These are phyloP conservation scores for Laodelphax striatellus DNA, from an alignment of 1,140 invertebrate species.

Conservation along the genomic window DNA sequence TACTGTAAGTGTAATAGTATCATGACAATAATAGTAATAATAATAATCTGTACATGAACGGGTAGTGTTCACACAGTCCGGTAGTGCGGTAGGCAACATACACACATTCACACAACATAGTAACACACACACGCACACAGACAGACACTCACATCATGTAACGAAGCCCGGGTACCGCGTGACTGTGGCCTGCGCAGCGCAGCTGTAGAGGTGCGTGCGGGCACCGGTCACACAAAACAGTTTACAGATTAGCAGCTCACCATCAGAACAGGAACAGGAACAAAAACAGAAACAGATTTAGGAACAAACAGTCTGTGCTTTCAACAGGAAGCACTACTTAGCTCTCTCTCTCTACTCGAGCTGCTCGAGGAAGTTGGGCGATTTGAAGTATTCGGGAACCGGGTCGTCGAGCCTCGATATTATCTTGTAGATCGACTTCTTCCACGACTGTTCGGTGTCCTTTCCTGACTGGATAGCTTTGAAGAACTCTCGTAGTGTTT, in stretches of 20 bases:
- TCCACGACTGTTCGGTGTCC: slow-evolving; percentile 98
- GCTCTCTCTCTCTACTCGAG: slow-evolving; percentile 60
- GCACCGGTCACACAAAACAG: slow-evolving; percentile 19
- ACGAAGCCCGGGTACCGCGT: too few species aligned
- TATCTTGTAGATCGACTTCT: slow-evolving; percentile 99
- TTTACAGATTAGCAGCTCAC: slow-evolving; percentile 20
- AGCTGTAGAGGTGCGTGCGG: too few species aligned
- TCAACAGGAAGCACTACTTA: too few species aligned
- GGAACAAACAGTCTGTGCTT: too few species aligned
- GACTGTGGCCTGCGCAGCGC: too few species aligned
- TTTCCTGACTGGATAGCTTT: slow-evolving; percentile 90
- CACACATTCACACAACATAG: too few species aligned
- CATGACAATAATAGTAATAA: background rate
- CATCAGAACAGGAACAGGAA: background rate
- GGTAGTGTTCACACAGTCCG: too few species aligned
- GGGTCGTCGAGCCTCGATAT: slow-evolving; percentile 97
- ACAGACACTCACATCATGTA: too few species aligned
- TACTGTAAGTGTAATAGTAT: background rate
- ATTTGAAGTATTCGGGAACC: slow-evolving; percentile 99
- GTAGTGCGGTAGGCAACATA: too few species aligned
- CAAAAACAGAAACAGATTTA: background rate
- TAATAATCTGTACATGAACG: background rate
- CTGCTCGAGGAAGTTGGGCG: slow-evolving; percentile 97
- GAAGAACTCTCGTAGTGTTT: slow-evolving; percentile 97
- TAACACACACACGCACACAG: too few species aligned